Evolutionary conservation across 2,888 invertebrate genomes (phyloP).

Genomic region (Rhagophthalmus giganteus): DNA sequence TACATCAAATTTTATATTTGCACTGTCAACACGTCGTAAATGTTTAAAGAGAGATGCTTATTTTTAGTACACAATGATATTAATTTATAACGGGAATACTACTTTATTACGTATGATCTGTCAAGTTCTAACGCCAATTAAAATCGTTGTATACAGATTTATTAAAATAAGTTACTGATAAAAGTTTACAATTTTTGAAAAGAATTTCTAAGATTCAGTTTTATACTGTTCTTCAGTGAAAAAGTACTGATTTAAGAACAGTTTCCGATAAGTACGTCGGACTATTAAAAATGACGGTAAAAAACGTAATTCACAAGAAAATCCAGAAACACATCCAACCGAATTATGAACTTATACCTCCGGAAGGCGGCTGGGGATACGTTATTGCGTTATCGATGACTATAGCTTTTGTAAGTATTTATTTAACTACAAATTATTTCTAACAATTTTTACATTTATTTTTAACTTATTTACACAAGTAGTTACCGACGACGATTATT

Average conservation of each 20-base stretch:
- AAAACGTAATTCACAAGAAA: conserved; percentile 8
- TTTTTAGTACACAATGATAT: neutral
- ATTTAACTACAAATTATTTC: conserved; percentile 3
- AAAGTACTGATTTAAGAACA: neutral
- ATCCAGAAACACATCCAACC: neutral
- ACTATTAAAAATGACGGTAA: conserved; percentile 6
- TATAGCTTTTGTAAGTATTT: conserved; percentile 70
- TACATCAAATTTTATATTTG: too few species aligned
- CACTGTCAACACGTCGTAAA: too few species aligned
- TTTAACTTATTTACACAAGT: too few species aligned
- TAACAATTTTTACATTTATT: neutral
- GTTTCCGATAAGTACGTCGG: neutral
- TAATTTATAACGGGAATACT: neutral
- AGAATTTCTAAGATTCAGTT: neutral
- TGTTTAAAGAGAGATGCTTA: too few species aligned
- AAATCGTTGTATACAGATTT: neutral
- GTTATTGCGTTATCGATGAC: conserved; percentile 73
- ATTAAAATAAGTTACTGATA: conserved; percentile 16
- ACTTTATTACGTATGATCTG: neutral
- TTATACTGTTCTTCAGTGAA: neutral
- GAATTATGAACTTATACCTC: conserved; percentile 40
- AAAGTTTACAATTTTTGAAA: conserved; percentile 1
- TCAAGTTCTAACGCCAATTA: neutral
- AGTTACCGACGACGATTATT: too few species aligned
- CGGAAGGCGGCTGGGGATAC: conserved; percentile 78